These are phyloP conservation scores for Meda fulgida DNA, from an alignment of 2,797 vertebrate species.

Conservation along the genomic window DNA sequence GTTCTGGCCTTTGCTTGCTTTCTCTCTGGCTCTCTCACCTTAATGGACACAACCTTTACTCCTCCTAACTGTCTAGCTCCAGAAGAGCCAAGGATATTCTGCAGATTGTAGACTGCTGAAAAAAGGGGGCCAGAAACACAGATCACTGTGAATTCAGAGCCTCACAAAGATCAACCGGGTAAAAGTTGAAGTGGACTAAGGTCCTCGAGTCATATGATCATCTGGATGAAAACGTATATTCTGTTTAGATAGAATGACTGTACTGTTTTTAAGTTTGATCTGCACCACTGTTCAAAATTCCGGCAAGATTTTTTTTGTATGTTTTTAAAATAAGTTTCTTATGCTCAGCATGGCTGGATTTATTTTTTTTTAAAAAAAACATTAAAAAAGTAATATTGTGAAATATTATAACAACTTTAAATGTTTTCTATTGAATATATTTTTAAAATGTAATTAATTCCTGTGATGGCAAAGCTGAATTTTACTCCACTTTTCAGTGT, in stretches of 20 bases:
- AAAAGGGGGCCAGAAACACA: not conserved
- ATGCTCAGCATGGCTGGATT: not conserved
- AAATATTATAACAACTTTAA: not conserved
- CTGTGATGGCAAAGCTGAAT: not conserved
- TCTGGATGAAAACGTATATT: not conserved
- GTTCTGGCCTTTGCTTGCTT: conserved; percentile 18
- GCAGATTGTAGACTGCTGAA: not conserved
- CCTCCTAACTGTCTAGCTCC: conserved; percentile 1
- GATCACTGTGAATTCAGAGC: not conserved
- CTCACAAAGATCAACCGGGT: not conserved
- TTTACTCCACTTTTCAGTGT: not conserved
- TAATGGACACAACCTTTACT: conserved; percentile 30
- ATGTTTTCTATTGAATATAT: not conserved
- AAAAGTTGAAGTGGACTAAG: not conserved
- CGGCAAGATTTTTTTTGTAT: not conserved
- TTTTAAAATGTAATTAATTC: not conserved
- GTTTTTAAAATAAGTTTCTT: not conserved
- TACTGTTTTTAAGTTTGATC: not conserved
- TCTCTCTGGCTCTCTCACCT: conserved; percentile 5
- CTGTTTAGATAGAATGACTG: not conserved
- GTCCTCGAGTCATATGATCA: not conserved
- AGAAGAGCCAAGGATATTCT: conserved; percentile 7
- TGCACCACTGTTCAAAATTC: not conserved
- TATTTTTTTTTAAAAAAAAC: not conserved
- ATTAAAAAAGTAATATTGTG: not conserved